Conservation (phyloP, 2,888 invertebrate species). For the Tineola bisselliella region DNA sequence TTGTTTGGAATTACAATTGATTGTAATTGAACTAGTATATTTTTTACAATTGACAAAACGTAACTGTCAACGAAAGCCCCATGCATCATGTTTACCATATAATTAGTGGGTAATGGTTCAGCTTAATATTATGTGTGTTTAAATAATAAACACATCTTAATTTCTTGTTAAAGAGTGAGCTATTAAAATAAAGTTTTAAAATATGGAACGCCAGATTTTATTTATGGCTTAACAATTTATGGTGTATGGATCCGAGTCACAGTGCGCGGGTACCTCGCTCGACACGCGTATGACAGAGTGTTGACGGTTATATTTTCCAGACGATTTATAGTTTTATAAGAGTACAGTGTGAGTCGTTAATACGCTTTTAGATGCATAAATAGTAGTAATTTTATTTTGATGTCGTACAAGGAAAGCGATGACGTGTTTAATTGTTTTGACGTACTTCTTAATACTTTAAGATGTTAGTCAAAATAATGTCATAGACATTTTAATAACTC, state of each 20-base stretch:
- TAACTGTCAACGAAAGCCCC: not conserved
- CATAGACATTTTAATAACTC: constrained; percentile 16
- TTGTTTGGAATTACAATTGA: not conserved
- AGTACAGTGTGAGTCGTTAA: constrained; percentile 54
- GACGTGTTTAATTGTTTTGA: constrained; percentile 59
- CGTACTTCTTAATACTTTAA: constrained; percentile 42
- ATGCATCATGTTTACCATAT: not conserved
- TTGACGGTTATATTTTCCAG: constrained; percentile 65
- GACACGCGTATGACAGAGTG: constrained; percentile 57
- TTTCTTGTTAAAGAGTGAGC: constrained; percentile 60
- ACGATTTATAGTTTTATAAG: constrained; percentile 67
- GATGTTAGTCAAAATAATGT: constrained; percentile 49
- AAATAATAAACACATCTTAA: constrained; percentile 64
- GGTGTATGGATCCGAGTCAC: constrained; percentile 37
- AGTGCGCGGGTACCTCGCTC: constrained; percentile 30
- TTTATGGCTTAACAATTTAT: constrained; percentile 59
- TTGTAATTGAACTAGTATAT: not conserved
- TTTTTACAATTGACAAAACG: not conserved
- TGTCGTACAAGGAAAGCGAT: constrained; percentile 62
- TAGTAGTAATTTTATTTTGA: constrained; percentile 65
- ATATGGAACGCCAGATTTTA: constrained; percentile 62
- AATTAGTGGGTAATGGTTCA: not conserved
- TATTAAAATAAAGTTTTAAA: constrained; percentile 65
- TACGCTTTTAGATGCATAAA: constrained; percentile 61
- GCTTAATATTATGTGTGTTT: constrained; percentile 44